Percentiles rank a stretch among this genome's conserved stretches.
Conservation (phyloP, 2,113 vertebrate genomes). For the Propithecus coquereli region DNA sequence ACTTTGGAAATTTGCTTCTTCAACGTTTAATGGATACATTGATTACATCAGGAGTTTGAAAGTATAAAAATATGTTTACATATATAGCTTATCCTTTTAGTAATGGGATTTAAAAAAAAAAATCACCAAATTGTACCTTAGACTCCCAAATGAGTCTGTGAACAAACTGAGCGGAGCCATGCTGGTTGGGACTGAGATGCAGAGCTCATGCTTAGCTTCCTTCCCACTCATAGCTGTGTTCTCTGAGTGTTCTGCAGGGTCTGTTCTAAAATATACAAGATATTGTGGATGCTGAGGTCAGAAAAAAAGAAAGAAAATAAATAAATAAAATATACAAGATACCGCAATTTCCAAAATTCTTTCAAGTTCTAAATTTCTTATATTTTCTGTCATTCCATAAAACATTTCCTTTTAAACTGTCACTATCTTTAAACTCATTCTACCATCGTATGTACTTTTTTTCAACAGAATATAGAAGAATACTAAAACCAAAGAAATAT, state of each 20-base stretch:
- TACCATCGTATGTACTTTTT: background rate
- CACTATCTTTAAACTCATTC: background rate
- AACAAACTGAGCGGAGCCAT: background rate
- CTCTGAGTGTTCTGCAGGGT: background rate
- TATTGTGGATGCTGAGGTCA: background rate
- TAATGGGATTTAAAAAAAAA: background rate
- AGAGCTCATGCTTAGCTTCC: background rate
- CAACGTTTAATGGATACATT: slow-evolving; percentile 5
- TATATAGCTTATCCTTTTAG: background rate
- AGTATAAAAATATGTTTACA: background rate
- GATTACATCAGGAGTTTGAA: slow-evolving; percentile 1
- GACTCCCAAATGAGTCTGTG: background rate
- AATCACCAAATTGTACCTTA: background rate
- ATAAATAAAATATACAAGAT: background rate
- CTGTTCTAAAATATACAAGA: background rate
- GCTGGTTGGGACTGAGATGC: background rate
- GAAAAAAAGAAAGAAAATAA: too few species aligned
- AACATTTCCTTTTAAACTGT: background rate
- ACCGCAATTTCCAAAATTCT: background rate
- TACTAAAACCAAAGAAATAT: background rate
- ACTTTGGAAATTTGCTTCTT: background rate
- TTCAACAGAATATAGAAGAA: background rate
- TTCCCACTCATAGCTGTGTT: background rate
- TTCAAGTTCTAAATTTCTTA: background rate
- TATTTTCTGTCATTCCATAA: background rate